These are phyloP conservation scores for Chitala chitala DNA, from an alignment of 2,113 vertebrate genomes.

Conservation along the genomic window DNA sequence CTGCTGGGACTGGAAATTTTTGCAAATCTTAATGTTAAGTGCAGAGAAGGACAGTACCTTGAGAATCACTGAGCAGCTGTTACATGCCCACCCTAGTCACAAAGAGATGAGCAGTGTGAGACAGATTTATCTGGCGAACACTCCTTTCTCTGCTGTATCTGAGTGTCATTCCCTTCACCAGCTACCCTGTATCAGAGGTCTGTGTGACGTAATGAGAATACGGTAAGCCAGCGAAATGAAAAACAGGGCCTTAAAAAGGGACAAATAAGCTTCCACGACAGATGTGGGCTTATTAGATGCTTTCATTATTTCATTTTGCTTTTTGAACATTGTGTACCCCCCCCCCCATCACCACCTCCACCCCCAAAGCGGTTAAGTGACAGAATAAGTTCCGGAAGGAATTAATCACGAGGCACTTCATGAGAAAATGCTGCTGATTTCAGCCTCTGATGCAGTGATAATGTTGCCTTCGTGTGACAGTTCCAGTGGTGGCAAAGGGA, in stretches of 20 bases:
- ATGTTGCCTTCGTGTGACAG: conserved; percentile 32
- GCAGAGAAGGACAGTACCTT: neutral
- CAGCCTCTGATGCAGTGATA: conserved; percentile 11
- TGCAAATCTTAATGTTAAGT: neutral
- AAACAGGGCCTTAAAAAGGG: neutral
- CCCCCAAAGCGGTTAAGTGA: conserved; percentile 12
- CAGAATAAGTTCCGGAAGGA: conserved; percentile 30
- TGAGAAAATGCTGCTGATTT: conserved; percentile 35
- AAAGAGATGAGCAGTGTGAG: neutral
- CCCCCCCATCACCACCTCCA: conserved; percentile 14
- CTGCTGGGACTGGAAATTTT: neutral
- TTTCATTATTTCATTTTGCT: conserved; percentile 17
- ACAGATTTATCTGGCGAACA: conserved; percentile 11
- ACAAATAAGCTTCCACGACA: conserved; percentile 13
- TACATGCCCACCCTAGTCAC: neutral
- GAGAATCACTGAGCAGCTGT: neutral
- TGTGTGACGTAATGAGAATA: conserved; percentile 13
- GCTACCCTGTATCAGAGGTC: neutral
- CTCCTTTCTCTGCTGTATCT: neutral
- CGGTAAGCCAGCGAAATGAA: conserved; percentile 20
- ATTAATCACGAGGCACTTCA: conserved; percentile 36
- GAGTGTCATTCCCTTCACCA: neutral
- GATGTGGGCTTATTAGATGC: conserved; percentile 7
- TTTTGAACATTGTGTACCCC: conserved; percentile 24
- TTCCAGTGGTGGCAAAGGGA: conserved; percentile 30